These are phyloP conservation scores for Mystacides longicornis DNA, from an alignment of 2,888 invertebrate species.

Conservation along the genomic window DNA sequence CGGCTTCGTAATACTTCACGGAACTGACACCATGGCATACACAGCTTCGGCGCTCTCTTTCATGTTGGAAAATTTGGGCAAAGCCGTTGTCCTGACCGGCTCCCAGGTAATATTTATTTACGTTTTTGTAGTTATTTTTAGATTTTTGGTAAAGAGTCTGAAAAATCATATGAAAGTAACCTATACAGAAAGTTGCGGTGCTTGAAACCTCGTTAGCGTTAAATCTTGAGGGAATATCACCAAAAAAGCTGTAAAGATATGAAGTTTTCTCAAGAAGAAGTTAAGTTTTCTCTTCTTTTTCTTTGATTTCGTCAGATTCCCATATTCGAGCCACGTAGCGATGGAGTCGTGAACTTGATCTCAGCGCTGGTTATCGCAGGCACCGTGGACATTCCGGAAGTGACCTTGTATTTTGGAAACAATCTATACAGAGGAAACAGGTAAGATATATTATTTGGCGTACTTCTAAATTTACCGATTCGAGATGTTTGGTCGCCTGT, in stretches of 20 bases:
- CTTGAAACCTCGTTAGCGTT: too few relatives aligned
- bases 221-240: too few relatives aligned
- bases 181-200: too few relatives aligned
- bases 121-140: too few relatives aligned
- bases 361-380: constrained; percentile 86
- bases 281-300: too few relatives aligned
- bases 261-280: too few relatives aligned
- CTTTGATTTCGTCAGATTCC: constrained; percentile 67
- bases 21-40: constrained; percentile 92
- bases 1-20: constrained; percentile 92
- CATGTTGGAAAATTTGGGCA: constrained; percentile 92
- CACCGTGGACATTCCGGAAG: constrained; percentile 85
- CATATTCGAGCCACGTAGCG: constrained; percentile 87
- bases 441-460: too few relatives aligned
- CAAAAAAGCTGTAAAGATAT: too few relatives aligned
- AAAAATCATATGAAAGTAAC: too few relatives aligned
- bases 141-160: too few relatives aligned
- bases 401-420: constrained; percentile 84
- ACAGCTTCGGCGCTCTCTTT: constrained; percentile 95
- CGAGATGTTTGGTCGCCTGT: too few relatives aligned
- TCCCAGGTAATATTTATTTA: constrained; percentile 78
- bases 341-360: constrained; percentile 89
- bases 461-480: too few relatives aligned
- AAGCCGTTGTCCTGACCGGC: constrained; percentile 89
- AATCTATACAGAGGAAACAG: constrained; percentile 83